Evolutionary conservation across 2,113 vertebrate genomes (phyloP).

Genomic region (Empidonax alnorum): DNA sequence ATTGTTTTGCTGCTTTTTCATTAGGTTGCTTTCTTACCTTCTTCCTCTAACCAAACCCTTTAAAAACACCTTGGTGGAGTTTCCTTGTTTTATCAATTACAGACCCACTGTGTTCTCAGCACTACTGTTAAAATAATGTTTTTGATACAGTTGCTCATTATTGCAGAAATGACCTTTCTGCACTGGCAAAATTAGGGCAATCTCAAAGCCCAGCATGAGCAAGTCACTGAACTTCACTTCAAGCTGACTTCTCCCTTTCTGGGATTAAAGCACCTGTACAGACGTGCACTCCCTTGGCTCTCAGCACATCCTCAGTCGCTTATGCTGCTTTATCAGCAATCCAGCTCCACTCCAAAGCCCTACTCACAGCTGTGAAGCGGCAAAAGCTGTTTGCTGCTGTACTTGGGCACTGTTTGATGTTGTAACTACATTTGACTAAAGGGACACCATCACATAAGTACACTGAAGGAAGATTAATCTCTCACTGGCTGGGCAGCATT

Average conservation of each 20-base stretch:
- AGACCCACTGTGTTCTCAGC: not conserved
- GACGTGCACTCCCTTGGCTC: accelerated
- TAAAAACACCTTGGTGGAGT: slow-evolving; percentile 36
- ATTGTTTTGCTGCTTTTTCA: not conserved
- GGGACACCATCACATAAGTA: not conserved
- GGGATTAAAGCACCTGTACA: not conserved
- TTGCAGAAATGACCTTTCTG: slow-evolving; percentile 17
- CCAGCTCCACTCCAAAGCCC: not conserved
- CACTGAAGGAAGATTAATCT: not conserved
- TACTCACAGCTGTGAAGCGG: not conserved
- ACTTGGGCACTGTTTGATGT: not conserved
- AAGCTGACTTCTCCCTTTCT: not conserved
- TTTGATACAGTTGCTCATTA: not conserved
- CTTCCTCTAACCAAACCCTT: not conserved
- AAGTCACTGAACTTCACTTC: not conserved
- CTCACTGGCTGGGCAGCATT: accelerated
- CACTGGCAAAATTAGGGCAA: not conserved
- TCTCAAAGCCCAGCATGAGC: not conserved
- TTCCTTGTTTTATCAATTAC: slow-evolving; percentile 32
- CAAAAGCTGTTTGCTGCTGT: not conserved
- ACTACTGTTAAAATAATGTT: slow-evolving; percentile 22
- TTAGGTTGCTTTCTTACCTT: not conserved
- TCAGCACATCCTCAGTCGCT: accelerated
- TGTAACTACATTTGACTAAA: accelerated
- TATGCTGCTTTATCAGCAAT: not conserved